Conservation (phyloP, 1,140 invertebrate genomes). For the Eupristina koningsbergeri region DNA sequence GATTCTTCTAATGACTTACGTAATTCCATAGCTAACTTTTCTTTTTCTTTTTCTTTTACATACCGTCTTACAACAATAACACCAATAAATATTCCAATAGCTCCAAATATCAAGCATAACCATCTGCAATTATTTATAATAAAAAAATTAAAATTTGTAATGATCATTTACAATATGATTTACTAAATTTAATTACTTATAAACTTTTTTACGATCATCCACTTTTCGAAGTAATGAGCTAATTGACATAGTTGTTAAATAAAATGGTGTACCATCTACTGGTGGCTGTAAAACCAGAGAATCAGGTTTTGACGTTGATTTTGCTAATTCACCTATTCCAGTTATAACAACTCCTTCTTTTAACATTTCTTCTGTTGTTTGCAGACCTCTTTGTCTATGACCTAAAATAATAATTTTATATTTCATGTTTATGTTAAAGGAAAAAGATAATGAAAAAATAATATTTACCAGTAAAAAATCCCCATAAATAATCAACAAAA, state of each 20-base stretch:
- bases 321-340: constrained; percentile 80
- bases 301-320: constrained; percentile 71
- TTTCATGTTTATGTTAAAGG: neutral
- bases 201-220: constrained; percentile 78
- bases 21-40: constrained; percentile 74
- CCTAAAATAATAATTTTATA: constrained; percentile 55
- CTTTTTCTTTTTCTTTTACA: constrained; percentile 74
- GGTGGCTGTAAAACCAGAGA: constrained; percentile 80
- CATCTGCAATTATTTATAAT: constrained; percentile 71
- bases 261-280: constrained; percentile 79
- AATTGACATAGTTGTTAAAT: constrained; percentile 81
- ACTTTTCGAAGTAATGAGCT: constrained; percentile 80
- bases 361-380: constrained; percentile 86
- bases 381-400: constrained; percentile 81
- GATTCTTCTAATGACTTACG: constrained; percentile 77
- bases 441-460: neutral
- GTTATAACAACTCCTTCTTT: constrained; percentile 83
- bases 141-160: constrained; percentile 32
- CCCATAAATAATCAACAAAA: constrained; percentile 84
- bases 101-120: constrained; percentile 78
- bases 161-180: neutral
- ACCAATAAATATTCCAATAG: constrained; percentile 78
- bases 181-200: constrained; percentile 68
- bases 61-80: constrained; percentile 78
- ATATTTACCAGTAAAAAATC: constrained; percentile 79